Base-by-base conservation (phyloP, 2,888 invertebrate species). In the Apodemia mormo region DNA sequence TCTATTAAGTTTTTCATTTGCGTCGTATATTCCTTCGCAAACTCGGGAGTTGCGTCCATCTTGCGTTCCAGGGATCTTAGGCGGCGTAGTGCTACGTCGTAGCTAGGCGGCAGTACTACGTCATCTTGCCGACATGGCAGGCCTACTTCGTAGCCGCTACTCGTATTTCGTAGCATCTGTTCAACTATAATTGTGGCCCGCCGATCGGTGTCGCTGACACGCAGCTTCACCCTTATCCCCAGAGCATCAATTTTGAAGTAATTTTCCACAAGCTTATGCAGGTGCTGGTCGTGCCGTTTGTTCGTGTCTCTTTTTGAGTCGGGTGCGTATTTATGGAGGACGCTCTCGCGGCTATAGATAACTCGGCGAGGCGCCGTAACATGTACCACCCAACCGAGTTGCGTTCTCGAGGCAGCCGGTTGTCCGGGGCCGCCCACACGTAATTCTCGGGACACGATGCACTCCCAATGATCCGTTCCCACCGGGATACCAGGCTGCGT, bases 1-100 rank as follows among this genome's bases (percentile, higher is more conserved):
- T n/a, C n/a, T 10, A 73, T 12, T 1, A 40, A 8, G 30, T 73
- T 68, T 2, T 68, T 8, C 9, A 73, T 71, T 45, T 71, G 64
- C 22, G 6, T 12, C 1, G 37, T 65, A 29, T 69, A 73, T 12
- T 66, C 33, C 7, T 2, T 12, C 1, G 52, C 30, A 29, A 67
- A 56, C 9, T 29, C 9, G 9, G 22, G 22, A 3, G 22, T 1
- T 10, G 22, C 22, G n/a, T 29, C 56, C 56, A 56, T 56, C 29
- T 8, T 22, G 8, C 22, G 22, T 10, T 29, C 56, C 10, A 56
- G 8, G 2, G 22, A 22, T 29, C 22, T 2, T 56, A 56, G 56
- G 29, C 29, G 56, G 7, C 9, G 22, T 22, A 56, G 10, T 2
- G 56, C 56, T n/a, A n/a, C 6, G 6, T 54, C 10, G 54, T 22